Evolutionary conservation across 2,888 invertebrate species (phyloP), one percentile per base, ranked within the genome.

Genomic region (Pogonocherus hispidulus): DNA sequence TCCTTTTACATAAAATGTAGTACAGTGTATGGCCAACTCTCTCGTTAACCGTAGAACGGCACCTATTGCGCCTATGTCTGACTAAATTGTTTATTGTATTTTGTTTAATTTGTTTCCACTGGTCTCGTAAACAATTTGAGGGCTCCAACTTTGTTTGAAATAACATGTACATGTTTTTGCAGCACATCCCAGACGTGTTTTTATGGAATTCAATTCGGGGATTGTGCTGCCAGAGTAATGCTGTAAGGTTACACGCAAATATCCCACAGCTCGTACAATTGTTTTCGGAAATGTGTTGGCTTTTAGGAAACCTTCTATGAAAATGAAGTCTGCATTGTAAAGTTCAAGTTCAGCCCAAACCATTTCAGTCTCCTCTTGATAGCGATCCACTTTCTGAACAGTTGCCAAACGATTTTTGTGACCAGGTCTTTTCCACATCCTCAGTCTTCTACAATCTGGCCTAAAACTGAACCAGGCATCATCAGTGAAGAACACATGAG

Each of bases 331-430:
- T 63, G 27, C 18, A 62, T 5, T 4, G 20, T 37, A 59, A 70
- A 51, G 27, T 8, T 32, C 52, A 49, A 65, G 47, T 52, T 67
- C 70, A 27, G 68, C 51, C 72, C 60, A 70, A 23, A 70, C 69
- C 66, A 68, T 70, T 14, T 65, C 46, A 32, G 62, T 70, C 19
- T 67, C 65, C 6, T 60, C 67, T 66, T 52, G 54, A 20, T 64
- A 55, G 8, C 63, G 44, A 44, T 70, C 49, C 20, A 72, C 69
- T 59, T 72, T 62, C 64, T 70, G 64, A 35, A 70, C 62, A 49
- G 49, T 52, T 57, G 51, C 64, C 57, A 69, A 35, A 14, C 64
- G 22, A 49, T 47, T 57, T 54, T 37, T 16, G 35, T 63, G 47
- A 32, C 49, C 59, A 32, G 57, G 57, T 27, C 44, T 57, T 59